Conservation (phyloP, 2,888 invertebrate species). For the Agriopis marginaria region DNA sequence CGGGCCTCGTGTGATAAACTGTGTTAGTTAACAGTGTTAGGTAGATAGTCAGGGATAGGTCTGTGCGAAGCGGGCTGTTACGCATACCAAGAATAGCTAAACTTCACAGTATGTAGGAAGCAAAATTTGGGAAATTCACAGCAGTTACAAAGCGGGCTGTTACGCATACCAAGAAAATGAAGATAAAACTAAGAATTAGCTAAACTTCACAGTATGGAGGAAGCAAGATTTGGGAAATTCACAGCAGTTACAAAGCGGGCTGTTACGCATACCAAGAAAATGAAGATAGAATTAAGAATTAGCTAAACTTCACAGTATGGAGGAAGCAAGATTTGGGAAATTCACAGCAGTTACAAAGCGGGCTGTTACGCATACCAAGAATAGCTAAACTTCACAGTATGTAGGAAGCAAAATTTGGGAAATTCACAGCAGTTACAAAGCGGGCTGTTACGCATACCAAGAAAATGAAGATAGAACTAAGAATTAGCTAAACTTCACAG, state of each 20-base stretch:
- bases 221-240: background rate
- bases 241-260: background rate
- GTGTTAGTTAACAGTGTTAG: no score
- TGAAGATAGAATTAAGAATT: background rate
- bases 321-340: background rate
- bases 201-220: background rate
- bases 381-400: background rate
- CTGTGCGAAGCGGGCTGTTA: no score
- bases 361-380: no score
- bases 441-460: no score
- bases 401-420: background rate
- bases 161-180: no score
- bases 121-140: background rate
- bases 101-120: background rate
- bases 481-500: background rate
- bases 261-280: no score
- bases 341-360: background rate
- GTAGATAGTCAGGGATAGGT: no score
- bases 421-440: background rate
- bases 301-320: background rate
- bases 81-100: no score
- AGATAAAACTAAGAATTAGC: no score
- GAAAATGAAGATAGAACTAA: background rate
- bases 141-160: no score
- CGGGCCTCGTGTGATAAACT: no score